Base-by-base conservation (phyloP, 2,888 invertebrate genomes). In the Aquatica leii region DNA sequence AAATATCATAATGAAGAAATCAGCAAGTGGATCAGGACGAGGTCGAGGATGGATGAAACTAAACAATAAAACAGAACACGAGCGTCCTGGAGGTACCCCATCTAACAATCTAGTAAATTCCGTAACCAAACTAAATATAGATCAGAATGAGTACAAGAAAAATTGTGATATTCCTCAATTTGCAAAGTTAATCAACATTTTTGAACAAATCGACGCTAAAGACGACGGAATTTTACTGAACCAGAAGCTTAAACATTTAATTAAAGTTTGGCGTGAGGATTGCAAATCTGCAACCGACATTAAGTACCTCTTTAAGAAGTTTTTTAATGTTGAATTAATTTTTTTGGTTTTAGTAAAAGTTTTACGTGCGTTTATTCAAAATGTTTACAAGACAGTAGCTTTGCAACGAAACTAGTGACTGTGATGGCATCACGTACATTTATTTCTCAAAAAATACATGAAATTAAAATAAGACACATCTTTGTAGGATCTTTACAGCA, bases 201-300 rank as follows among this genome's bases (percentile, higher is more conserved):
- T 81, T n/a, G 74, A 75, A 49, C 72, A 76, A 59, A 67, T 81
- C 20, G 75, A 74, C 66, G 57, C 73, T 8, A 71, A 73, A 8
- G 82, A 82, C 66, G 81, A 82, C 71, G 81, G 81, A 4, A 81
- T 81, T 51, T 65, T 76, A 60, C 74, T 80, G 57, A 81, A 81
- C 67, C 76, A 79, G 59, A 82, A 81, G 68, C 70, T 80, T 12
- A 77, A 76, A 66, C 69, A 75, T 60, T 75, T 81, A 37, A 62
- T 77, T 18, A 74, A 78, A 53, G 70, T 69, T 41, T 79, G 80
- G 77, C 65, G 69, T 17, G 63, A 75, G 20, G 74, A 74, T 24
- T 81, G 81, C 65, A 54, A 71, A 24, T 74, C 69, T 34, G 67
- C 69, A 37, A 71, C 75, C 31, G 77, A 78, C 48, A 76, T 80